These are phyloP conservation scores for Pteropus rufus DNA, from an alignment of 2,797 vertebrate genomes.

Conservation along the genomic window DNA sequence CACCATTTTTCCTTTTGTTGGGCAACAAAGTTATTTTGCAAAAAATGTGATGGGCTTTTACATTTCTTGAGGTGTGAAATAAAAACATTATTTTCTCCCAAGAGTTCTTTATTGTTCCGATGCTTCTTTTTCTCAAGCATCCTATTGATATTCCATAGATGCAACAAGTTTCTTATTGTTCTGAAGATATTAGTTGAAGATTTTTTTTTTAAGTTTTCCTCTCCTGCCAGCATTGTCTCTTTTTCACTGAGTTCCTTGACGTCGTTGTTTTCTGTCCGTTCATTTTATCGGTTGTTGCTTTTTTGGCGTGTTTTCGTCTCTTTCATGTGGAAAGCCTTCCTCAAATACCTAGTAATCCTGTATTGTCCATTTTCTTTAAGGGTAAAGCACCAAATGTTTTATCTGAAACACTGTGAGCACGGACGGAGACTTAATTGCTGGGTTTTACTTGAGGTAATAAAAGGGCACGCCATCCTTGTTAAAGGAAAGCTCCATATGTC, in stretches of 20 bases:
- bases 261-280: neutral
- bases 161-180: neutral
- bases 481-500: neutral
- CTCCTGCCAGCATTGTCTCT: neutral
- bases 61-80: neutral
- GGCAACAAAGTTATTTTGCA: neutral
- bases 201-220: neutral
- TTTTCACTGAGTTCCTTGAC: neutral
- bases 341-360: neutral
- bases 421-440: neutral
- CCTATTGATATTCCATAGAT: neutral
- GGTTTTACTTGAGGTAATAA: neutral
- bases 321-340: neutral
- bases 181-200: neutral
- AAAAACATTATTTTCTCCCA: neutral
- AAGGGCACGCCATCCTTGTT: neutral
- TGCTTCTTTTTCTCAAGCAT: neutral
- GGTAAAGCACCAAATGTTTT: slow-evolving; percentile 1
- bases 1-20: neutral
- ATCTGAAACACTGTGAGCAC: neutral
- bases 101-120: neutral
- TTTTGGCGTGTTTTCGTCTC: neutral
- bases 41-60: neutral
- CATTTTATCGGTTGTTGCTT: neutral
- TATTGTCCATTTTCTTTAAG: neutral